phyloP scores from a whole-genome alignment of 2,888 invertebrate species.

The Laspeyria flexula region DNA sequence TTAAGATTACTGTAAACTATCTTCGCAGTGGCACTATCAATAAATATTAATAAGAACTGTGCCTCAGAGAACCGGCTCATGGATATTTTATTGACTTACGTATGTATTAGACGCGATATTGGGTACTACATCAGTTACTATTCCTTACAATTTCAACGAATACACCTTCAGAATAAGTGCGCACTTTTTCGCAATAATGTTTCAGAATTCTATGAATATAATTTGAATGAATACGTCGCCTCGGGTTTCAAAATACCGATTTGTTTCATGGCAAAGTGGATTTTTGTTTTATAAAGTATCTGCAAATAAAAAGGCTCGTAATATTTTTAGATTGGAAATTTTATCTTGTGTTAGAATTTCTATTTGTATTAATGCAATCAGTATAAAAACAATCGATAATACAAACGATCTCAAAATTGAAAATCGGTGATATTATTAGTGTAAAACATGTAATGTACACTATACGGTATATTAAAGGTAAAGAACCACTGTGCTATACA shows the following conservation, averaged over 20 bases:
- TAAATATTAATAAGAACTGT: conserved; percentile 34
- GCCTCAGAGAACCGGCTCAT: conserved; percentile 4
- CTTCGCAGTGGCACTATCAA: conserved; percentile 1
- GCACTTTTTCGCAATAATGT: not conserved
- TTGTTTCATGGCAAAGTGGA: not conserved
- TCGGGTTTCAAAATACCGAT: not conserved
- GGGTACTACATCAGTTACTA: conserved; percentile 1
- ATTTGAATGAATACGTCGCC: not conserved
- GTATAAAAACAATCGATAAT: no score
- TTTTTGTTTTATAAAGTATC: no score
- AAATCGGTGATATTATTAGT: no score
- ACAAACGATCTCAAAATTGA: no score
- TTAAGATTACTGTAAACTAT: conserved; percentile 8
- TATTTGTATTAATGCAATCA: no score
- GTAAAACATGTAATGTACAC: no score
- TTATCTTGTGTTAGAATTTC: no score
- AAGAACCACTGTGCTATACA: no score
- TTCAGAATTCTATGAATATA: not conserved
- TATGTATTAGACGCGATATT: conserved; percentile 15
- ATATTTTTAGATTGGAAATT: no score
- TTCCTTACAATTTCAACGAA: not conserved
- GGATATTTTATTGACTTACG: conserved; percentile 28
- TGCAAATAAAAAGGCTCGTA: no score
- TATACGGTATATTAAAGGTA: no score
- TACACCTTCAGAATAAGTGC: not conserved